Evolutionary conservation across 2,113 vertebrate genomes (phyloP).

Genomic region (Menidia beryllina): DNA sequence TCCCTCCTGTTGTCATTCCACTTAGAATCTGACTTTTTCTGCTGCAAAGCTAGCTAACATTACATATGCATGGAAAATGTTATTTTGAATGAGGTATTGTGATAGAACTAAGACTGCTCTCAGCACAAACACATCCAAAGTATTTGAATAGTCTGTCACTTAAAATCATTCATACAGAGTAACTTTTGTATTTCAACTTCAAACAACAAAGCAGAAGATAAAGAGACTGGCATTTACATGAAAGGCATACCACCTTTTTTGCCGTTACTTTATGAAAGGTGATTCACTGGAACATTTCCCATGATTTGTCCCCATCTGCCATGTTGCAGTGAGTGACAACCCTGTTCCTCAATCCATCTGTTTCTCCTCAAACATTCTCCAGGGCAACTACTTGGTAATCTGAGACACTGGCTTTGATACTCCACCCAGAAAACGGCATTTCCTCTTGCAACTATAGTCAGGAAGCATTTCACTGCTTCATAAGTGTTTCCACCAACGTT

Average conservation of each 20-base stretch:
- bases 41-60: conserved; percentile 32
- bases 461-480: conserved; percentile 59
- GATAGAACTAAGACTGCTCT: conserved; percentile 15
- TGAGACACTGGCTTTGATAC: conserved; percentile 48
- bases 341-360: conserved; percentile 64
- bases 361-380: conserved; percentile 54
- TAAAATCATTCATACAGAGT: conserved; percentile 10
- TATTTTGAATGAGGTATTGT: conserved; percentile 22
- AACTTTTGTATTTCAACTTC: conserved; percentile 8
- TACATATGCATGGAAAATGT: conserved; percentile 21
- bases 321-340: conserved; percentile 54
- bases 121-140: conserved; percentile 11
- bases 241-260: not conserved
- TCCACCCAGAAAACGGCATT: conserved; percentile 54
- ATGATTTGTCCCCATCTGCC: conserved; percentile 40
- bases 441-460: conserved; percentile 52
- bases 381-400: conserved; percentile 52
- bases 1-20: conserved; percentile 26
- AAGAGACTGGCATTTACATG: not conserved
- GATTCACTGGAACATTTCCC: conserved; percentile 56
- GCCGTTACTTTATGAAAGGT: conserved; percentile 29
- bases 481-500: conserved; percentile 42
- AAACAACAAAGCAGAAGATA: not conserved
- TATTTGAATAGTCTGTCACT: conserved; percentile 8
- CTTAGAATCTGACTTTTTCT: conserved; percentile 43